These are phyloP conservation scores for Mormyrus proboscirostris DNA, from an alignment of 2,797 vertebrate species.

Conservation along the genomic window DNA sequence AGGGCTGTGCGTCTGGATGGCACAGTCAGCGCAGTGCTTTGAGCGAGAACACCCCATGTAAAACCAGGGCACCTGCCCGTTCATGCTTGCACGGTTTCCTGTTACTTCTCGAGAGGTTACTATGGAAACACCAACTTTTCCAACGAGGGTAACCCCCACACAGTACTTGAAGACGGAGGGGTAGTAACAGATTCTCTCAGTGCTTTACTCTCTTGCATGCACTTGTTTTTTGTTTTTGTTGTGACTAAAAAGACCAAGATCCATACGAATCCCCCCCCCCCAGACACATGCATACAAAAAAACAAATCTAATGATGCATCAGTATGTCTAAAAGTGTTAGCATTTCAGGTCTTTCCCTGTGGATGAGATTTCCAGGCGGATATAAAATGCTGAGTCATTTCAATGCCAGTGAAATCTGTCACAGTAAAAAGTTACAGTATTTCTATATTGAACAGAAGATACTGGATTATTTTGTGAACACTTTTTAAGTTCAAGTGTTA, in stretches of 20 bases:
- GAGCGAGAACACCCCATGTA: neutral
- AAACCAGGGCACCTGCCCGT: neutral
- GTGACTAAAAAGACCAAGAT: neutral
- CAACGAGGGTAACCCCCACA: neutral
- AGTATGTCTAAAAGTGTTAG: neutral
- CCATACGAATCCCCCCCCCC: neutral
- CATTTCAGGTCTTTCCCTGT: neutral
- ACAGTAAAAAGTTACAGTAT: neutral
- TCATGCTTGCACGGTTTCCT: neutral
- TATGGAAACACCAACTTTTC: constrained; percentile 3
- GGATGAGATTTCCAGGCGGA: neutral
- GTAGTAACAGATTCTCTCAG: neutral
- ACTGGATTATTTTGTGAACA: neutral
- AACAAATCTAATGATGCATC: neutral
- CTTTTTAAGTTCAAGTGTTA: neutral
- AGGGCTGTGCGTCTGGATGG: neutral
- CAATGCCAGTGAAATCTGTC: neutral
- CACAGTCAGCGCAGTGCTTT: neutral
- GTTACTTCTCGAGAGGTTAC: neutral
- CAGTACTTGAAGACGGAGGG: neutral
- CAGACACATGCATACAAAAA: neutral
- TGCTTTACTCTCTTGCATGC: neutral
- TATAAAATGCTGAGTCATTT: constrained; percentile 5
- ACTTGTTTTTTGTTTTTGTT: neutral
- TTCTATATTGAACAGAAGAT: neutral